These are phyloP conservation scores for Callospermophilus lateralis DNA, from an alignment of 2,113 vertebrate species.

Conservation along the genomic window DNA sequence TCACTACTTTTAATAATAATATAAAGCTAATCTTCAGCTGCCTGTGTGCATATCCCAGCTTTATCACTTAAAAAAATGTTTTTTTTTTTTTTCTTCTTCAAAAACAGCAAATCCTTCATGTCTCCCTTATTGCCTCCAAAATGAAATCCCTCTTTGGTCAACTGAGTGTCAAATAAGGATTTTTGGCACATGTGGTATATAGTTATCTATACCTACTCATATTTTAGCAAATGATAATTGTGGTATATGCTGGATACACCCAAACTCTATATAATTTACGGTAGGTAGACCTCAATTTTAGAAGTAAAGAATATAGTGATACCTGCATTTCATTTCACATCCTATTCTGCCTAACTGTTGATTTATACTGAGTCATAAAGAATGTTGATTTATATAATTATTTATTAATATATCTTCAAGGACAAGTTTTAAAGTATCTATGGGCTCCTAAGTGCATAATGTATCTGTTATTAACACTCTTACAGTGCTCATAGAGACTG, in stretches of 20 bases:
- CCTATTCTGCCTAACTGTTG: neutral
- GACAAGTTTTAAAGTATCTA: conserved; percentile 2
- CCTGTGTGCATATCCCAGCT: neutral
- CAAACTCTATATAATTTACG: neutral
- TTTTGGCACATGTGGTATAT: neutral
- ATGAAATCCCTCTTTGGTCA: neutral
- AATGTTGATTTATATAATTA: conserved; percentile 24
- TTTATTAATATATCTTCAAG: conserved; percentile 31
- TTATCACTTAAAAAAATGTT: neutral
- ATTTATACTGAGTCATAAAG: conserved; percentile 48
- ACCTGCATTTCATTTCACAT: neutral
- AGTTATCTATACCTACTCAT: neutral
- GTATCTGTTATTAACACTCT: conserved; percentile 13
- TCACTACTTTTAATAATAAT: neutral
- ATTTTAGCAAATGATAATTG: neutral
- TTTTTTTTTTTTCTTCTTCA: neutral
- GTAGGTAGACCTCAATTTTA: conserved; percentile 24
- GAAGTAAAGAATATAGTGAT: conserved; percentile 33
- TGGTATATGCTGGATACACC: neutral
- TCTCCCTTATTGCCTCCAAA: conserved; percentile 7
- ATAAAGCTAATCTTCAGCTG: neutral
- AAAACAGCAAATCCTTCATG: neutral
- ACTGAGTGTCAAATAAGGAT: neutral
- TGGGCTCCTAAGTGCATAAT: neutral
- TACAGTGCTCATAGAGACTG: neutral